These are phyloP conservation scores for Podarcis cretensis DNA, from an alignment of 2,113 vertebrate genomes.

Conservation along the genomic window DNA sequence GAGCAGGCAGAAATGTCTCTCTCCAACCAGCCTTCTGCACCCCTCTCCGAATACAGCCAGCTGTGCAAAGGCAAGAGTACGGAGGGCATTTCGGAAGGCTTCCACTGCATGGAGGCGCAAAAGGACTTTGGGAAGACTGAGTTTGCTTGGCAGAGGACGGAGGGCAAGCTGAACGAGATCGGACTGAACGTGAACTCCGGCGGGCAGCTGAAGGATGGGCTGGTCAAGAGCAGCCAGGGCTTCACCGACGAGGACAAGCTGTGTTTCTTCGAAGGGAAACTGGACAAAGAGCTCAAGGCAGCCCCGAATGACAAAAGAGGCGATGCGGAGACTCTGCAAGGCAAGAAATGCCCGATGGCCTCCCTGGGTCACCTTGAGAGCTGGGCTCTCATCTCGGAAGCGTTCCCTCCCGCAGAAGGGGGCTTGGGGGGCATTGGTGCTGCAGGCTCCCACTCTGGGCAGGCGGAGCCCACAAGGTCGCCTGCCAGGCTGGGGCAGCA, in stretches of 20 bases:
- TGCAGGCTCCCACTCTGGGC: constrained; percentile 52
- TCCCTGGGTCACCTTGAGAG: constrained; percentile 75
- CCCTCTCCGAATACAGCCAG: constrained; percentile 81
- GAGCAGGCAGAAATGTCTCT: constrained; percentile 79
- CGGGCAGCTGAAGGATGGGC: constrained; percentile 73
- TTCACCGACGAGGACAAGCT: constrained; percentile 94
- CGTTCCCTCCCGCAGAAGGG: constrained; percentile 45
- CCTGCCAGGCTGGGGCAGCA: constrained; percentile 33
- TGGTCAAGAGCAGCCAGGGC: constrained; percentile 72
- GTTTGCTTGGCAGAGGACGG: constrained; percentile 90
- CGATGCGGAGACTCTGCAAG: constrained; percentile 63
- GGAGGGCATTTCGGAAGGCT: constrained; percentile 62
- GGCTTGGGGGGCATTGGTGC: constrained; percentile 53
- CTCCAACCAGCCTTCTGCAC: constrained; percentile 82
- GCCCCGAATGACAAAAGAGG: constrained; percentile 72
- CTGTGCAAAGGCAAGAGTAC: constrained; percentile 79
- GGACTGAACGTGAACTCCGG: constrained; percentile 76
- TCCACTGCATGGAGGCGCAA: constrained; percentile 66
- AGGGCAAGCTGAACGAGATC: constrained; percentile 81
- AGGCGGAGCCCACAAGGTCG: constrained; percentile 27
- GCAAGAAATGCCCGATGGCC: constrained; percentile 64
- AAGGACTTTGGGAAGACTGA: constrained; percentile 74
- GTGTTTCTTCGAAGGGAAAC: constrained; percentile 85
- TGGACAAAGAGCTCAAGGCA: constrained; percentile 82
- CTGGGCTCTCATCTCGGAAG: constrained; percentile 72